Evolutionary conservation across 2,113 vertebrate species (phyloP).

Genomic region (Centrocercus urophasianus): DNA sequence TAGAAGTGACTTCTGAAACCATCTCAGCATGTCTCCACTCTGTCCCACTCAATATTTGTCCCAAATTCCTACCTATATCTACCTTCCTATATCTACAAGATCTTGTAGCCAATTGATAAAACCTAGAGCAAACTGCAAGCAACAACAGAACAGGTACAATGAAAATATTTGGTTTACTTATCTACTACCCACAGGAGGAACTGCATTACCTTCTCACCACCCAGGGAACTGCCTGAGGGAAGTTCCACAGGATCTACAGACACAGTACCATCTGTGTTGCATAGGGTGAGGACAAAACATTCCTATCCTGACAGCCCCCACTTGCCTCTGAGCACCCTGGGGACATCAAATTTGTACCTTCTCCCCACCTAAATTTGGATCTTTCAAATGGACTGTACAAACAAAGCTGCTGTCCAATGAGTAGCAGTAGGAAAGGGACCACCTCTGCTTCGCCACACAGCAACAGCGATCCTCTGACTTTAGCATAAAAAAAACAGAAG

Average conservation of each 20-base stretch:
- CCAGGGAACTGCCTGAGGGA: neutral
- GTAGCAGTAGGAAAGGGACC: neutral
- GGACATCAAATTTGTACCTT: too few species aligned
- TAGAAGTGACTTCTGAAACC: neutral
- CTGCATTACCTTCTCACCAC: neutral
- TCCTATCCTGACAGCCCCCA: neutral
- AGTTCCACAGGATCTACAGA: neutral
- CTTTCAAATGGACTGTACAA: neutral
- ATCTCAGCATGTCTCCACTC: neutral
- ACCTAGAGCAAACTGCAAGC: neutral
- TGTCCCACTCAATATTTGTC: neutral
- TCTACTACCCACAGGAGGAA: neutral
- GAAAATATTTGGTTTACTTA: neutral
- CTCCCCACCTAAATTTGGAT: neutral
- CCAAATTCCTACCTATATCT: neutral
- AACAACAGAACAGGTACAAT: neutral
- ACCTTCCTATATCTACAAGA: neutral
- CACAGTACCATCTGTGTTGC: too few species aligned
- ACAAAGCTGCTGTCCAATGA: neutral
- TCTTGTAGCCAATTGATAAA: neutral
- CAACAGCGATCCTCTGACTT: too few species aligned
- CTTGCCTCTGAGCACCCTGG: neutral
- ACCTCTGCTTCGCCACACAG: fast-evolving
- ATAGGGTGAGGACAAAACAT: too few species aligned
- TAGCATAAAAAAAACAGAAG: neutral